Conservation (phyloP, 2,888 invertebrate species). For the Alitta virens region DNA sequence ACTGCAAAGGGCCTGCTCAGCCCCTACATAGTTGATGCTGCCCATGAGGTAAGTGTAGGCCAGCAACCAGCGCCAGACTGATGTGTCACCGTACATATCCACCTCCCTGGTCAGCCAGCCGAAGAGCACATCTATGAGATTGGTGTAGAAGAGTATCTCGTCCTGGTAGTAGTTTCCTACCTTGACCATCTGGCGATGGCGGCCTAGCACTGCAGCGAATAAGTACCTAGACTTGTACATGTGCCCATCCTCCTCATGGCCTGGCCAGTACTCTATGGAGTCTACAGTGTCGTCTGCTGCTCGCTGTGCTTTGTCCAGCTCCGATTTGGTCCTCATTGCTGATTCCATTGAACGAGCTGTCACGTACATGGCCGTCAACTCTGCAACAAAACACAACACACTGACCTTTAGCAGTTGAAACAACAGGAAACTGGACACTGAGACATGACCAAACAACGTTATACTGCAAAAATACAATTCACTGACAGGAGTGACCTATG, state of each 20-base stretch:
- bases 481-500: slow-evolving; percentile 29
- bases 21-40: slow-evolving; percentile 30
- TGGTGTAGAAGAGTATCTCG: slow-evolving; percentile 32
- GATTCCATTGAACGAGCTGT: slow-evolving; percentile 24
- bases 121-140: slow-evolving; percentile 27
- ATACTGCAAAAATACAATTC: not conserved
- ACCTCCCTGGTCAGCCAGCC: slow-evolving; percentile 25
- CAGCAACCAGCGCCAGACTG: slow-evolving; percentile 22
- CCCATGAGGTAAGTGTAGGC: slow-evolving; percentile 30
- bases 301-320: slow-evolving; percentile 18
- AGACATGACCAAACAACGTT: not conserved
- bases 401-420: not conserved
- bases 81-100: slow-evolving; percentile 8
- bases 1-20: slow-evolving; percentile 32
- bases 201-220: slow-evolving; percentile 28
- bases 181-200: slow-evolving; percentile 24
- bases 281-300: slow-evolving; percentile 21
- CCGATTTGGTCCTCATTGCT: slow-evolving; percentile 12
- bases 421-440: not conserved
- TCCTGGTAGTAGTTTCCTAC: slow-evolving; percentile 27
- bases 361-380: slow-evolving; percentile 27
- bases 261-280: slow-evolving; percentile 24
- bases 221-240: slow-evolving; percentile 23
- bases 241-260: slow-evolving; percentile 18
- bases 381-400: slow-evolving; percentile 17